phyloP scores from a whole-genome alignment of 2,113 vertebrate species.

The Elachura formosa region DNA sequence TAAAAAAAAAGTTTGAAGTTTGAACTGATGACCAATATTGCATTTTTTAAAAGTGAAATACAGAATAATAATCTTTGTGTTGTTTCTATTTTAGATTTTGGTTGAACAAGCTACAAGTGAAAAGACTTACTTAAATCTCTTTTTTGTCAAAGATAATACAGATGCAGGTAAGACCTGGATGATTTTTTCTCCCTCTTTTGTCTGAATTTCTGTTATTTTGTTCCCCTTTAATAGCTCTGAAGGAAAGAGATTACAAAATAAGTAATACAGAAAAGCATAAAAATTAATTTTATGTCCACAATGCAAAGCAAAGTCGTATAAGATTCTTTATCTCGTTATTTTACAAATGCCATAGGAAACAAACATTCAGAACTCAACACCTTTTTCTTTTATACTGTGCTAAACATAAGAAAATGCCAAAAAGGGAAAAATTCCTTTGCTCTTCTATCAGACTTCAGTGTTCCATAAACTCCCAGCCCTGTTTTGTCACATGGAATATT shows the following conservation, averaged over 20 bases:
- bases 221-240: neutral
- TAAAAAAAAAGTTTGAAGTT: neutral
- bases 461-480: neutral
- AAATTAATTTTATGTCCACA: neutral
- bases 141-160: slow-evolving; percentile 76
- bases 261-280: neutral
- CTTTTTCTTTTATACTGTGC: neutral
- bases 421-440: neutral
- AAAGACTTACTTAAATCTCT: slow-evolving; percentile 79
- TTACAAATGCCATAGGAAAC: neutral
- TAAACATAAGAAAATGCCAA: neutral
- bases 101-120: slow-evolving; percentile 64
- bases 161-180: slow-evolving; percentile 70
- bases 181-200: neutral
- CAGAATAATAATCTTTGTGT: neutral
- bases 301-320: neutral
- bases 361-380: neutral
- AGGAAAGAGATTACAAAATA: neutral
- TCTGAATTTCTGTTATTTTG: neutral
- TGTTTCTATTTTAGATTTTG: slow-evolving; percentile 73
- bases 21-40: neutral
- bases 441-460: neutral
- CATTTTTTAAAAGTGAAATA: neutral
- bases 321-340: neutral
- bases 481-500: neutral